A percentile compares a stretch with the other conserved stretches of the same genome.
These are phyloP conservation scores for Dipodomys ordii DNA, from an alignment of 2,113 vertebrate genomes.

Conservation along the genomic window DNA sequence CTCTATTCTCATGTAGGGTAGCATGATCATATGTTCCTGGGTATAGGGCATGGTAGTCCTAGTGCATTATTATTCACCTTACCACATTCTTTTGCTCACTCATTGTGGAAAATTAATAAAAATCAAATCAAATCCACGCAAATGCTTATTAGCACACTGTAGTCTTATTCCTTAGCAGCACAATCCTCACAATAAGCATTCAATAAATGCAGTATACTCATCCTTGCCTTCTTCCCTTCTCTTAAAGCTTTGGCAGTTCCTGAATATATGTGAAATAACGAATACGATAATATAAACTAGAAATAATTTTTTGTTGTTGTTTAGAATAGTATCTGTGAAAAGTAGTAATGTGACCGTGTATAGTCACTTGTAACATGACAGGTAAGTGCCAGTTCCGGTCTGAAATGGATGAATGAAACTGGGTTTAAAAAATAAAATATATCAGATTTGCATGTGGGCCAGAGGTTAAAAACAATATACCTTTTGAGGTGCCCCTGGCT, in stretches of 20 bases:
- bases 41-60: not conserved
- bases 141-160: not conserved
- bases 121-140: not conserved
- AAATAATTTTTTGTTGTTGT: not conserved
- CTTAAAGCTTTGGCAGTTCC: not conserved
- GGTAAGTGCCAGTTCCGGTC: not conserved
- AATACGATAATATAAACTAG: too few species aligned
- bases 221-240: not conserved
- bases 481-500: too few species aligned
- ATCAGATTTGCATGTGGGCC: not conserved
- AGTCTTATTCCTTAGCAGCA: not conserved
- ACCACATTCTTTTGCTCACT: not conserved
- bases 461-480: not conserved
- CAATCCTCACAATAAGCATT: not conserved
- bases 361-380: not conserved
- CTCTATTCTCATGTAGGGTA: not conserved
- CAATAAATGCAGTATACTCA: not conserved
- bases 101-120: slow-evolving; percentile 23
- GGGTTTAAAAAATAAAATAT: not conserved
- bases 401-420: not conserved
- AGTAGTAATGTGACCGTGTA: not conserved
- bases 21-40: not conserved
- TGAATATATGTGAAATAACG: not conserved
- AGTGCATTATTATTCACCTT: not conserved
- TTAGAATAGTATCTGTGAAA: not conserved